These are phyloP conservation scores for Gandaritis pyraliata DNA, from an alignment of 2,888 invertebrate genomes.

Conservation along the genomic window DNA sequence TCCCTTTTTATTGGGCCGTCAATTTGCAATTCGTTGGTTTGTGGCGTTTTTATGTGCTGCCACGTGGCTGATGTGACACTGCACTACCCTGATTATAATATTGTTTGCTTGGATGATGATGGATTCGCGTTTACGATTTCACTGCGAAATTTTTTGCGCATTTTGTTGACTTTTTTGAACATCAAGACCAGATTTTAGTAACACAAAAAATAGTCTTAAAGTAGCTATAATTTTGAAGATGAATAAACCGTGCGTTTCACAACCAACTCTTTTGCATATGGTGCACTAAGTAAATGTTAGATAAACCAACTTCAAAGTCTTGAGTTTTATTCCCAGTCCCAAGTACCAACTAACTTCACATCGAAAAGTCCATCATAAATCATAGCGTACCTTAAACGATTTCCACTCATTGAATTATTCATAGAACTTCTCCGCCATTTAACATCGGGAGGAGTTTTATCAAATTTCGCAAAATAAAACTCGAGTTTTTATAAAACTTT, in stretches of 20 bases:
- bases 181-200: too few relatives aligned
- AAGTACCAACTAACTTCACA: constrained; percentile 21
- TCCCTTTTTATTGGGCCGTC: constrained; percentile 53
- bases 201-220: too few relatives aligned
- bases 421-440: constrained; percentile 53
- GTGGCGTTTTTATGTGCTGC: constrained; percentile 58
- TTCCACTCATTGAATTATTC: constrained; percentile 53
- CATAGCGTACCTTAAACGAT: constrained; percentile 37
- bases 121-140: constrained; percentile 19
- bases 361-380: constrained; percentile 32
- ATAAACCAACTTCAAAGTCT: constrained; percentile 4
- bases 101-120: constrained; percentile 40
- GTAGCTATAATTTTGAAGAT: too few relatives aligned
- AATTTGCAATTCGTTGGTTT: constrained; percentile 53
- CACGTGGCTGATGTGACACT: constrained; percentile 60
- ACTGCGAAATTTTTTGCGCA: not conserved
- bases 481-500: not conserved
- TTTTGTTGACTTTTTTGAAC: not conserved
- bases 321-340: not conserved
- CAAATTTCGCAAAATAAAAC: constrained; percentile 51
- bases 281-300: not conserved
- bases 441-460: constrained; percentile 50
- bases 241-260: too few relatives aligned
- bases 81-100: constrained; percentile 54
- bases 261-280: too few relatives aligned